Percentiles rank a stretch among this genome's conserved stretches.
These are phyloP conservation scores for Scolopax rusticola DNA, from an alignment of 2,797 vertebrate genomes.

Conservation along the genomic window DNA sequence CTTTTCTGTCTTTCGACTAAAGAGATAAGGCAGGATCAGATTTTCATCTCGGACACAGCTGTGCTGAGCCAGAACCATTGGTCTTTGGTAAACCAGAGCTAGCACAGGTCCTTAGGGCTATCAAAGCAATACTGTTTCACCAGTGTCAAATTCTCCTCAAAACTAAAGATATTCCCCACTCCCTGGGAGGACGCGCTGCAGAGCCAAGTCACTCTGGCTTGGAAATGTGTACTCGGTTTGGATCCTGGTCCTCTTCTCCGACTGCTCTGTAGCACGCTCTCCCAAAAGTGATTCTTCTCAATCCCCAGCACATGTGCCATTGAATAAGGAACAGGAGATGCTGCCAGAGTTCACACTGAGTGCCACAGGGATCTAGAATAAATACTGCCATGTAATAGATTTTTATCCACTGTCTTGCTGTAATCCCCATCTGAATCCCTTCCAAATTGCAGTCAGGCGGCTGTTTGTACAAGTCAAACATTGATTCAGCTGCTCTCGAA, in stretches of 20 bases:
- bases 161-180: background rate
- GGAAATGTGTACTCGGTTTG: background rate
- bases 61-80: background rate
- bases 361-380: conserved; percentile 61
- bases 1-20: background rate
- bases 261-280: background rate
- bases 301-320: conserved; percentile 11
- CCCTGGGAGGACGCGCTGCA: background rate
- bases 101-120: background rate
- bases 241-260: background rate
- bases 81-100: conserved; percentile 4
- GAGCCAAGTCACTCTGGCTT: background rate
- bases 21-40: background rate
- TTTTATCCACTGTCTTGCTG: conserved; percentile 67
- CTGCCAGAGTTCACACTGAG: conserved; percentile 30
- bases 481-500: conserved; percentile 73
- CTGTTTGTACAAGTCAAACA: conserved; percentile 76
- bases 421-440: conserved; percentile 77
- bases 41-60: background rate
- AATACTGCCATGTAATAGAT: conserved; percentile 71
- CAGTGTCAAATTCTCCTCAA: background rate
- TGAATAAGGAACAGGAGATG: conserved; percentile 16
- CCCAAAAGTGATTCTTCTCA: background rate
- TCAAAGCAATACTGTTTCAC: background rate
- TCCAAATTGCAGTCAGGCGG: conserved; percentile 63